phyloP scores from a whole-genome alignment of 2,797 vertebrate genomes.

The Crenichthys baileyi region DNA sequence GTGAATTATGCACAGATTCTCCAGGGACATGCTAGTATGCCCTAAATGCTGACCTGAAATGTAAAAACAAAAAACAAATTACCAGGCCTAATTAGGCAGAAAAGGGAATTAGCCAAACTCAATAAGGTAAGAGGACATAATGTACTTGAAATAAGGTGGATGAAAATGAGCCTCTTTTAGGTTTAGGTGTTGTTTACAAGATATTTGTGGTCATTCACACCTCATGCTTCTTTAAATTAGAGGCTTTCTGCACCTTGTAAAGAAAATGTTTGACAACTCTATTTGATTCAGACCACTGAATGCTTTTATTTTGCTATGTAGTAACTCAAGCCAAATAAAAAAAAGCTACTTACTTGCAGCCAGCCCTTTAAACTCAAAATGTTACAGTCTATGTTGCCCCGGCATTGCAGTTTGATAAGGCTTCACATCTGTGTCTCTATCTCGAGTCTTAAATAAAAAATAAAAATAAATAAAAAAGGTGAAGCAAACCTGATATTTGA shows the following conservation, averaged over 20 bases:
- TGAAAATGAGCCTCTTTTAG: background rate
- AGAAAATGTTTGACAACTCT: constrained; percentile 2
- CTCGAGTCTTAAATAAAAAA: no score
- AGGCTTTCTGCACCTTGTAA: background rate
- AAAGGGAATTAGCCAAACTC: constrained; percentile 14
- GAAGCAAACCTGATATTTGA: background rate
- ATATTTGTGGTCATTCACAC: background rate
- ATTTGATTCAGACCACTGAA: background rate
- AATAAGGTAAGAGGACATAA: background rate
- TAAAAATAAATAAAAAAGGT: background rate
- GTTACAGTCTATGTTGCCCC: constrained; percentile 7
- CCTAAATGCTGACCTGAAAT: constrained; percentile 3
- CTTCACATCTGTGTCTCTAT: background rate
- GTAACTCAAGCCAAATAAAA: background rate
- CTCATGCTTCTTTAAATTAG: background rate
- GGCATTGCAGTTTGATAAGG: background rate
- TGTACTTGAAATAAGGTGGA: constrained; percentile 5
- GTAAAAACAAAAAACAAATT: constrained; percentile 14
- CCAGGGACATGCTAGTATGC: constrained; percentile 3
- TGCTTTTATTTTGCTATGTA: background rate
- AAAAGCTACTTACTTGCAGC: background rate
- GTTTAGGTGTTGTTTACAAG: background rate
- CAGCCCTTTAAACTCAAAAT: constrained; percentile 3
- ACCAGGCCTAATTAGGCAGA: constrained; percentile 29
- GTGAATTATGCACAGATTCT: constrained; percentile 11